phyloP scores from a whole-genome alignment of 2,113 vertebrate genomes.

The Burhinus bistriatus region DNA sequence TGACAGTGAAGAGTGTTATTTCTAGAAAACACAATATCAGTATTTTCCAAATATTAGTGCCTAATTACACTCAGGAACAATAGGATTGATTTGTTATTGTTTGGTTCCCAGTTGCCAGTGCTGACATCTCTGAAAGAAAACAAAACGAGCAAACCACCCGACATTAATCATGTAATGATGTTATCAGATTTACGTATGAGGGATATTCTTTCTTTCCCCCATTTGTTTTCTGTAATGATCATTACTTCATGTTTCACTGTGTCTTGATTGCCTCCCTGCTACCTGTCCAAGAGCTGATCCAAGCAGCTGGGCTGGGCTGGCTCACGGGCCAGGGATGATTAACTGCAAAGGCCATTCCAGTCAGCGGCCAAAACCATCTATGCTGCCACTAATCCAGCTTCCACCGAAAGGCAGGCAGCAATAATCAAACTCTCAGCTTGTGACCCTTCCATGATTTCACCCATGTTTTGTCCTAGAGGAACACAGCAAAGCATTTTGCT shows the following conservation, averaged over 20 bases:
- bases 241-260: neutral
- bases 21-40: neutral
- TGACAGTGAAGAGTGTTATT: neutral
- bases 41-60: neutral
- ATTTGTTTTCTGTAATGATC: constrained; percentile 57
- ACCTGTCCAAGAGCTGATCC: constrained; percentile 7
- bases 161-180: neutral
- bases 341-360: neutral
- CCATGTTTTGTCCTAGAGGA: neutral
- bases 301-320: neutral
- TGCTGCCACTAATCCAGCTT: neutral
- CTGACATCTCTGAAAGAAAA: constrained; percentile 10
- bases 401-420: neutral
- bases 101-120: neutral
- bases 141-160: neutral
- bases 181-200: constrained; percentile 8
- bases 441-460: neutral
- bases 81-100: constrained; percentile 20
- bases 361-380: neutral
- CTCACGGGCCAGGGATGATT: neutral
- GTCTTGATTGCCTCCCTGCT: neutral
- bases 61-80: neutral
- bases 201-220: constrained; percentile 3
- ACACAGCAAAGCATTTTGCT: neutral
- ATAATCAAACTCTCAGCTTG: neutral